These are phyloP conservation scores for Myiotriccus ornatus DNA, from an alignment of 2,797 vertebrate genomes.

Conservation along the genomic window DNA sequence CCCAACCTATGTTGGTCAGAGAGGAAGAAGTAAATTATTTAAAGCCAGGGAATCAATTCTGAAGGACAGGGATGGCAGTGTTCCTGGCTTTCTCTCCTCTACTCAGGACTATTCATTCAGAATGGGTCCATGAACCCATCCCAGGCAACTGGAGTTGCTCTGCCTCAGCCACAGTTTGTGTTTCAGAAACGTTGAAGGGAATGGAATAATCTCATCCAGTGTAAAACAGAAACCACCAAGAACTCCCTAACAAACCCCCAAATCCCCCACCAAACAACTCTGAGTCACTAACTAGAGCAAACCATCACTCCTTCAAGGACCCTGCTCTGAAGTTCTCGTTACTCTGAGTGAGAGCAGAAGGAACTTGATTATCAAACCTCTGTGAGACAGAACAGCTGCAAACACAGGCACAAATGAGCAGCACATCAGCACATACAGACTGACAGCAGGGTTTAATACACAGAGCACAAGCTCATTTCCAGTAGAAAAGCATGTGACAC, in stretches of 20 bases:
- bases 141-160: background rate
- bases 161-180: background rate
- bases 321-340: background rate
- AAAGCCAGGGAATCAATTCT: background rate
- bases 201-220: background rate
- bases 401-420: constrained; percentile 67
- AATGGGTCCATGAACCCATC: background rate
- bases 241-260: background rate
- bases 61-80: background rate
- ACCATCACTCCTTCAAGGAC: background rate
- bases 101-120: background rate
- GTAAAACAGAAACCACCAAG: background rate
- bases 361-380: background rate
- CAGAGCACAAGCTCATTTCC: constrained; percentile 48
- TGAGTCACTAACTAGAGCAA: background rate
- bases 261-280: background rate
- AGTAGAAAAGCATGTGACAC: constrained; percentile 43
- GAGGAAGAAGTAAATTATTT: background rate
- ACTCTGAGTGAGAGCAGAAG: background rate
- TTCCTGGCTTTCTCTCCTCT: background rate
- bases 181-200: background rate
- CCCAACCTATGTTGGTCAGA: background rate
- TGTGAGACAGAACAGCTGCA: constrained; percentile 44
- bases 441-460: constrained; percentile 45
- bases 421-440: constrained; percentile 65